Evolutionary conservation across 2,797 vertebrate genomes (phyloP), one percentile per base, ranked within the genome.

Genomic region (Onychomys arenicola): DNA sequence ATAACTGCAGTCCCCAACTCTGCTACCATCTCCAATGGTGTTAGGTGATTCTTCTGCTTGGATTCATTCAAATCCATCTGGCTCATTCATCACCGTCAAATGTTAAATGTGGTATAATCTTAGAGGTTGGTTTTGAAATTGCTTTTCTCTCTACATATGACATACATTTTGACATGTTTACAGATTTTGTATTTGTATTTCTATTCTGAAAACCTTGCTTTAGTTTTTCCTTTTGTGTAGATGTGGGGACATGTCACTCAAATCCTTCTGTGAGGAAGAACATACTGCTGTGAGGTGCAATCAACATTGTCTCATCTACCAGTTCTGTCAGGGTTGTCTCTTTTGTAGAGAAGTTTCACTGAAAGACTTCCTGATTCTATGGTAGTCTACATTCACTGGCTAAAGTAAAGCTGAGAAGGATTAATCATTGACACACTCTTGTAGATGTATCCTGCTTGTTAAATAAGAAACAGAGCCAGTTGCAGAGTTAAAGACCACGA

Each of bases 121-220:
- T n/a, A 86, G 46, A 13, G 7, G 63, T 21, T 92, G 7, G 63
- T 21, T 92, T 92, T 75, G 27, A 23, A 90, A 19, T 57, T 90
- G 14, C 0, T 77, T 0, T 83, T 75, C 11, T 21, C 23, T 90
- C 52, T 57, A 61, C 6, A 5, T 78, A 21, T 34, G 11, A 13
- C 16, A 69, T 2, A n/a, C 9, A 57, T 73, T 81, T 86, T 81
- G 49, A 43, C 16, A 13, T 37, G 52, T 59, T 34, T 71, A 29
- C 37, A 61, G 93, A 89, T 8, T 89, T 85, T 52, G 27, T 2
- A 21, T 97, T 90, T 89, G 0, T 63, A n/a, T 87, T 91, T 87
- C 61, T 69, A 0, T 89, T 61, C 37, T 89, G 43, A 92, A 89
- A 87, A 77, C 0, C 6, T 65, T 88, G 12, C 3, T 25, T 77